Conservation (phyloP, 2,888 invertebrate species). For the Venusia cambrica region DNA sequence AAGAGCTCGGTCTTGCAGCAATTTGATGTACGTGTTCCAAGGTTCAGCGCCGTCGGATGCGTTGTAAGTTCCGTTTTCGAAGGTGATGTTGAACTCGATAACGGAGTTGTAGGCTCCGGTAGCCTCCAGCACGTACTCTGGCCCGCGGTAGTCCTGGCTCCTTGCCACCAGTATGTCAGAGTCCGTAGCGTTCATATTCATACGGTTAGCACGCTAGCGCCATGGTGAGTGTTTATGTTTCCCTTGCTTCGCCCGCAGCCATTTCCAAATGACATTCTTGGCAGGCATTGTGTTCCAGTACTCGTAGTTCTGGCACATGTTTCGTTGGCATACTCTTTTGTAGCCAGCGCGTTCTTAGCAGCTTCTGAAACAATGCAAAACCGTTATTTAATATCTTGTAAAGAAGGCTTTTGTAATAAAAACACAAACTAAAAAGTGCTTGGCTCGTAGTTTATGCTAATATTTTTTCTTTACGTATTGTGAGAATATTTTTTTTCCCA, state of each 20-base stretch:
- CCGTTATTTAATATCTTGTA: slow-evolving; percentile 16
- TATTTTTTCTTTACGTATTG: too few relatives aligned
- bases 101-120: slow-evolving; percentile 48
- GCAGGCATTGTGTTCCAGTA: slow-evolving; percentile 69
- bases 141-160: slow-evolving; percentile 65
- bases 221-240: slow-evolving; percentile 75
- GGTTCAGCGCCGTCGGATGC: slow-evolving; percentile 50
- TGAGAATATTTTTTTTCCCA: too few relatives aligned
- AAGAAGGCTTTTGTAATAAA: neutral
- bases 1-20: slow-evolving; percentile 85
- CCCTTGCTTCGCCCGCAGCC: slow-evolving; percentile 72
- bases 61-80: slow-evolving; percentile 56
- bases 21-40: slow-evolving; percentile 71
- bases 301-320: slow-evolving; percentile 64
- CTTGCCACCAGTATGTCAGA: slow-evolving; percentile 65
- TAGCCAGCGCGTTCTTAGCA: slow-evolving; percentile 37
- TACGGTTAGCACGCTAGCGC: slow-evolving; percentile 64
- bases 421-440: too few relatives aligned
- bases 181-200: slow-evolving; percentile 70
- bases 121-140: slow-evolving; percentile 54
- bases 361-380: slow-evolving; percentile 60
- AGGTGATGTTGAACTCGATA: slow-evolving; percentile 59
- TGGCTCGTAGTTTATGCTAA: too few relatives aligned
- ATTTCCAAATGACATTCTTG: slow-evolving; percentile 76
- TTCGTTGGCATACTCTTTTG: slow-evolving; percentile 60